Evolutionary conservation across 2,113 vertebrate species (phyloP), one percentile per base, ranked within the genome.

Genomic region (Diphyllodes magnificus): DNA sequence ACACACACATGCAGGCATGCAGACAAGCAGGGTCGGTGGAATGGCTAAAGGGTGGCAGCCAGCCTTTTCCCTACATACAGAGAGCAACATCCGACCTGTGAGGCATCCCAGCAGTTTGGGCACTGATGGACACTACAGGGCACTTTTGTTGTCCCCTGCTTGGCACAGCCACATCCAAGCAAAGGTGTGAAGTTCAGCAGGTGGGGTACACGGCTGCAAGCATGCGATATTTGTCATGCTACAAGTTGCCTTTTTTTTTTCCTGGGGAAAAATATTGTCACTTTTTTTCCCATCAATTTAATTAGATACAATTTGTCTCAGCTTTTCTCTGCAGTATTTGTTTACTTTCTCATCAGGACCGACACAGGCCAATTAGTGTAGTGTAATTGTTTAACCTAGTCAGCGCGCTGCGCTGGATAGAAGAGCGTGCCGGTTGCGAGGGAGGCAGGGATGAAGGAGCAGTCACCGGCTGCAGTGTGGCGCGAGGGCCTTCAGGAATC

Each of bases 261-360:
- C n/a, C 35, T 23, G 20, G 44, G 65, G 68, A 88, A 90, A 90
- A 92, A 93, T 91, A 77, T 92, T 95, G 97, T 95, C 96, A 97
- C 93, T 97, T 91, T 95, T 90, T 96, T 96, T 94, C 93, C 84
- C 97, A 97, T 98, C 96, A 98, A 93, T 98, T 99, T 99, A 99
- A 99, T 99, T 99, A 99, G 98, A 97, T 97, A 96, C 98, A 98
- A 98, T 98, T 99, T 98, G 98, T 98, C 98, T 98, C 97, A 96
- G 98, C 98, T 98, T 98, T 98, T 97, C 97, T 95, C 96, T 97
- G 96, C 98, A 98, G 97, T 96, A 94, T 98, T 98, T 99, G 98
- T 99, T 99, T 99, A 99, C 98, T 98, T 98, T 98, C 98, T 98
- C 98, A 98, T 98, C 98, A 99, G 98, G 96, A 98, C 96, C 98